These are phyloP conservation scores for Equus przewalskii DNA, from an alignment of 2,113 vertebrate genomes.

Conservation along the genomic window DNA sequence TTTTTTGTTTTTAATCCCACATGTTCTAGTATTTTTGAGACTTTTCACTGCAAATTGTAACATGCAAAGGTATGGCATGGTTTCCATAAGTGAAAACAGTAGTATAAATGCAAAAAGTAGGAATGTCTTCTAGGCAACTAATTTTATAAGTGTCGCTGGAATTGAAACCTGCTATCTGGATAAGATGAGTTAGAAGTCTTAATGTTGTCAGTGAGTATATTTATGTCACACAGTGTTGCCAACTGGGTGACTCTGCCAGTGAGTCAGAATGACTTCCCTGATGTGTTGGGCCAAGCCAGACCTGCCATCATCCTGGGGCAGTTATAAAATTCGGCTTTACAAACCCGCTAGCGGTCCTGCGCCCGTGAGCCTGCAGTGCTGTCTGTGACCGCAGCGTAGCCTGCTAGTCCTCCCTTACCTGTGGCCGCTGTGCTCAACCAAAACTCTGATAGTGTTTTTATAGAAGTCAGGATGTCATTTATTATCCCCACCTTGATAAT, in stretches of 20 bases:
- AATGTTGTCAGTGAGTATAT: fast-evolving
- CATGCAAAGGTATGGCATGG: background rate
- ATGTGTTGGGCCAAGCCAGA: background rate
- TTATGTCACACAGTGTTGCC: background rate
- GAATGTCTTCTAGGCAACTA: background rate
- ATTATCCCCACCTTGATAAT: background rate
- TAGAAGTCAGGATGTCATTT: background rate
- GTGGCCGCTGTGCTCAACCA: background rate
- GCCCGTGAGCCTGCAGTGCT: background rate
- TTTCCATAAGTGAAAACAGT: background rate
- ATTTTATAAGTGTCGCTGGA: background rate
- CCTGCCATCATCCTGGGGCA: background rate
- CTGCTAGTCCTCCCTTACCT: fast-evolving
- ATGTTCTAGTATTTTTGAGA: background rate
- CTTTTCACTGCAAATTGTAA: background rate
- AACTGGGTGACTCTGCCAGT: background rate
- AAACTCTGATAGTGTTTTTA: background rate
- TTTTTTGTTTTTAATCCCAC: background rate
- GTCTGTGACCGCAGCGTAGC: background rate
- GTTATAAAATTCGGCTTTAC: background rate
- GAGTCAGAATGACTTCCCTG: background rate
- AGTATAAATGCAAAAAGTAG: background rate
- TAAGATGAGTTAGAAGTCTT: background rate
- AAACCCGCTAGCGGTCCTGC: background rate
- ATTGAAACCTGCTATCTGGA: background rate